Evolutionary conservation across 2,888 invertebrate genomes (phyloP), one percentile per base, ranked within the genome.

Genomic region (Uloborus plumipes): DNA sequence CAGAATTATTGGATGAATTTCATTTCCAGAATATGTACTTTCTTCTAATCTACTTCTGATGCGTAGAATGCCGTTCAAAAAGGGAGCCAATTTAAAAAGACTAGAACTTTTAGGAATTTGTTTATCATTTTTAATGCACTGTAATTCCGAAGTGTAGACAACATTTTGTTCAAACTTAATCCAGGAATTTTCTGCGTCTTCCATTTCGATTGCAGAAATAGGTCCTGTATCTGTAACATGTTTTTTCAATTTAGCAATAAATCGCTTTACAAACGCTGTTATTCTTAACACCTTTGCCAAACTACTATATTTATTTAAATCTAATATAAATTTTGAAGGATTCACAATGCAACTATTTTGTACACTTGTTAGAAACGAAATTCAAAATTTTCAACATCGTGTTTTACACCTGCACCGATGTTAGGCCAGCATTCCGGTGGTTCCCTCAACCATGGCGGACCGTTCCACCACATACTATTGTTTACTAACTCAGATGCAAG

Each of bases 221-320:
- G 53, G 53, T 53, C 53, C 53, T 16, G 2, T 16, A 16, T 53
- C 6, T 53, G 3, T 3, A 3, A n/a, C 16, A 16, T 16, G 53
- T 53, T 53, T 53, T 53, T n/a, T 53, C 15, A 53, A n/a, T 53
- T n/a, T 53, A 53, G 15, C n/a, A n/a, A 53, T n/a, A 53, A 53
- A 53, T 53, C 53, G 15, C 6, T 53, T n/a, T 53, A 53, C 53
- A 16, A 53, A 53, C 15, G 6, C 53, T 3, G 53, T 53, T 16
- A 53, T 53, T 53, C n/a, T 53, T 53, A 53, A 53, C 26, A 26
- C 26, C 2, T 26, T 26, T 26, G 26, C 4, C 26, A 26, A 26
- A 26, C 26, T 26, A 26, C 26, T 26, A 26, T 26, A 26, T 4
- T 26, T 26, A 26, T 26, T 26, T 26, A 26, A 26, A 26, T 26